phyloP scores from a whole-genome alignment of 2,797 vertebrate genomes.

The Neosilurus hyrtlii region DNA sequence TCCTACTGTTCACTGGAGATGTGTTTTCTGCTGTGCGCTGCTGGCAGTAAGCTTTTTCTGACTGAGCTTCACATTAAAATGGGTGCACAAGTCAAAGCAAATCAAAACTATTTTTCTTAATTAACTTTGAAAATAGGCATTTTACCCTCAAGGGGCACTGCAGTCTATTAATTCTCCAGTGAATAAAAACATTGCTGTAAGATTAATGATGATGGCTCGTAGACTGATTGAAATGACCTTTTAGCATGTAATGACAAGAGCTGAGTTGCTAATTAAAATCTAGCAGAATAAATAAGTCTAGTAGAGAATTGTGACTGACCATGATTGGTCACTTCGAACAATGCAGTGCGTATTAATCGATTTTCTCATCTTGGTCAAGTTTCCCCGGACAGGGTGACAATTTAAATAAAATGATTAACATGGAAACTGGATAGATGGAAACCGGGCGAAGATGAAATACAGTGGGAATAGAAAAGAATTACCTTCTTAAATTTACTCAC shows the following conservation, averaged over 20 bases:
- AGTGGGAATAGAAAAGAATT: too few species aligned
- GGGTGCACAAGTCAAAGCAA: not conserved
- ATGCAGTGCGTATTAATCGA: too few species aligned
- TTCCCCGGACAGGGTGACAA: too few species aligned
- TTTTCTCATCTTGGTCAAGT: too few species aligned
- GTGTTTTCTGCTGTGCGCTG: too few species aligned
- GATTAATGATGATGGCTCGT: conserved; percentile 7
- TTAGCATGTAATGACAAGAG: conserved; percentile 5
- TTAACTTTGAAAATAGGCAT: conserved; percentile 20
- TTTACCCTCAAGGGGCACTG: not conserved
- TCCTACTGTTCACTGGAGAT: too few species aligned
- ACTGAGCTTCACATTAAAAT: not conserved
- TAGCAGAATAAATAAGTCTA: not conserved
- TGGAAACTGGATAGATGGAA: not conserved
- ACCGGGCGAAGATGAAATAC: not conserved
- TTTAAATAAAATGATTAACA: not conserved
- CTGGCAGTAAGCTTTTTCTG: too few species aligned
- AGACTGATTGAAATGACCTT: conserved; percentile 28
- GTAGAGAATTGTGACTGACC: not conserved
- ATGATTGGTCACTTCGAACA: too few species aligned
- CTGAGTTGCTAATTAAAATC: conserved; percentile 1
- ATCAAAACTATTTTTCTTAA: not conserved
- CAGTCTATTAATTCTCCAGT: conserved; percentile 26
- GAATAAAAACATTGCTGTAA: conserved; percentile 25
- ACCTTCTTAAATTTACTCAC: too few species aligned